A percentile compares a stretch with the other conserved stretches of the same genome.
phyloP scores from a whole-genome alignment of 1,140 invertebrate species.

The Neocloeon triangulifer region DNA sequence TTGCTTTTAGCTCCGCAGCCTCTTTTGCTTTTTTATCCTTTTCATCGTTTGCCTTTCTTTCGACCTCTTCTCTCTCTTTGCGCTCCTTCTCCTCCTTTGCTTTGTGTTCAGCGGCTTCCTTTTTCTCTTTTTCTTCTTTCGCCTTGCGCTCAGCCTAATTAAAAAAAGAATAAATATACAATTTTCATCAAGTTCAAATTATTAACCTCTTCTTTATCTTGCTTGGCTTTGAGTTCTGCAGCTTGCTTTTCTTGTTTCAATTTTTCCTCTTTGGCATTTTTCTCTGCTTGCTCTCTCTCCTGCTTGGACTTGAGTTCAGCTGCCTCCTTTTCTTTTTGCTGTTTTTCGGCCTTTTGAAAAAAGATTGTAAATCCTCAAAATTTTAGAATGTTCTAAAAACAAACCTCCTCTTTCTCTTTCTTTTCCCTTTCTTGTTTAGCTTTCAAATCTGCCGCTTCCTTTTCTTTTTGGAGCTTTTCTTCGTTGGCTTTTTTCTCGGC shows the following conservation, averaged over 20 bases:
- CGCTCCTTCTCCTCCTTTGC: slow-evolving; percentile 9
- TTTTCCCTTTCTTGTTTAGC: slow-evolving; percentile 8
- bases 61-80: slow-evolving; percentile 8
- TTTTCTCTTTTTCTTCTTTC: slow-evolving; percentile 10
- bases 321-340: too few relatives aligned
- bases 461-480: slow-evolving; percentile 4
- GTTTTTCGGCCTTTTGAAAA: too few relatives aligned
- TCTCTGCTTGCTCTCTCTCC: slow-evolving; percentile 7
- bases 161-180: too few relatives aligned
- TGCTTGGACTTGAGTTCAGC: slow-evolving; percentile 4
- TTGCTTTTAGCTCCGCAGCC: slow-evolving; percentile 11
- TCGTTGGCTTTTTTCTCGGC: slow-evolving; percentile 1
- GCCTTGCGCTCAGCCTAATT: too few relatives aligned
- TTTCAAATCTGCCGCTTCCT: slow-evolving; percentile 9
- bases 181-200: too few relatives aligned
- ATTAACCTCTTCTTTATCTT: too few relatives aligned
- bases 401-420: slow-evolving; percentile 4
- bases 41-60: slow-evolving; percentile 7
- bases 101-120: slow-evolving; percentile 10
- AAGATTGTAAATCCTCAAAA: too few relatives aligned
- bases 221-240: slow-evolving; percentile 10
- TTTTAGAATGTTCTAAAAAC: too few relatives aligned
- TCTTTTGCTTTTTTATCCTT: slow-evolving; percentile 10
- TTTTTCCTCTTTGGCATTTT: slow-evolving; percentile 8
- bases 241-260: too few relatives aligned